Evolutionary conservation across 2,113 vertebrate species (phyloP).

Genomic region (Fregetta grallaria): DNA sequence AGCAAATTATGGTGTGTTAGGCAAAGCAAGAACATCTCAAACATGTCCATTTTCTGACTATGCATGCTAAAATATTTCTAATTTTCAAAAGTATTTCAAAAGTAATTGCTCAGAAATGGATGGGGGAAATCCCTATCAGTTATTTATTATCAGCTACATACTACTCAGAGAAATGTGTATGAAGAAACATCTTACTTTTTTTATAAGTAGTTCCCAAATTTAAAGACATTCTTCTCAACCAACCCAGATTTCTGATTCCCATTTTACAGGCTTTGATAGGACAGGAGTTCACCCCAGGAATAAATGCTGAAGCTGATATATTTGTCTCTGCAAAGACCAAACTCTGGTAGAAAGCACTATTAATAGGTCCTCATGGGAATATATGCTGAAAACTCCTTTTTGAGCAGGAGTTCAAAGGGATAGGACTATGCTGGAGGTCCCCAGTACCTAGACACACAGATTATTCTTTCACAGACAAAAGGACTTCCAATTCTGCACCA

Average conservation of each 20-base stretch:
- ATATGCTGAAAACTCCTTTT: neutral
- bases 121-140: neutral
- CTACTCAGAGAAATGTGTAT: neutral
- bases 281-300: neutral
- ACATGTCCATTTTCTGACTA: neutral
- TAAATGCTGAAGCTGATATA: neutral
- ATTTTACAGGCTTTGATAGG: neutral
- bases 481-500: fast-evolving
- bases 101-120: neutral
- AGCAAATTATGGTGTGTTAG: neutral
- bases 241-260: neutral
- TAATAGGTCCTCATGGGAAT: neutral
- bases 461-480: neutral
- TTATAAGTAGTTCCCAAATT: neutral
- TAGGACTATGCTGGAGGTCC: neutral
- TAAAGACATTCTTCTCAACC: neutral
- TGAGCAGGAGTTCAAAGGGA: neutral
- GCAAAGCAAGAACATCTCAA: neutral
- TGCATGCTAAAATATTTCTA: neutral
- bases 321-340: neutral
- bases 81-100: neutral
- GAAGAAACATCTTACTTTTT: neutral
- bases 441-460: neutral
- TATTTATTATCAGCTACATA: neutral
- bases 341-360: neutral